Conservation (phyloP, 2,888 invertebrate species). For the Scaptomyza parva region DNA sequence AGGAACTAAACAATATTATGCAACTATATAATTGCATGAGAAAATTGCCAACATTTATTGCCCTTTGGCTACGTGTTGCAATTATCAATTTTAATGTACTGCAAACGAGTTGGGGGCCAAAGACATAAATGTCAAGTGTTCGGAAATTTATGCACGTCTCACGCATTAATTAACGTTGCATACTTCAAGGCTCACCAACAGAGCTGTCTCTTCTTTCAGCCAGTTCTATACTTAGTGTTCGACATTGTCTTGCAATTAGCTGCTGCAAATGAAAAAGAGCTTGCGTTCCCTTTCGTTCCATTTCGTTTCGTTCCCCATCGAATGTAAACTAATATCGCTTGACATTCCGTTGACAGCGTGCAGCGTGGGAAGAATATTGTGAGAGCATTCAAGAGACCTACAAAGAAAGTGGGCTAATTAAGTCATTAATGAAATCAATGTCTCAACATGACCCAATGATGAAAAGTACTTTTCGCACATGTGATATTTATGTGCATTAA, state of each 20-base stretch:
- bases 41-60: conserved; percentile 46
- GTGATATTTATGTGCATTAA: neutral
- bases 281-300: conserved; percentile 2
- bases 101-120: conserved; percentile 33
- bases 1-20: neutral
- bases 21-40: conserved; percentile 9
- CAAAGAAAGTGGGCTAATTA: conserved; percentile 50
- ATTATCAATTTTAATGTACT: conserved; percentile 69
- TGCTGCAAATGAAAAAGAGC: conserved; percentile 10
- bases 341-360: conserved; percentile 11
- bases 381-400: no score
- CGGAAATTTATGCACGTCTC: conserved; percentile 74
- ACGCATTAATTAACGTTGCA: conserved; percentile 76
- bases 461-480: neutral
- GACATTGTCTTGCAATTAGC: conserved; percentile 61
- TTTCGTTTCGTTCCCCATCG: conserved; percentile 1
- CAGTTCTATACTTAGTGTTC: conserved; percentile 48
- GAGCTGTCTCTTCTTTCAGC: neutral
- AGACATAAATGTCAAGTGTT: conserved; percentile 72
- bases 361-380: neutral
- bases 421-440: conserved; percentile 69
- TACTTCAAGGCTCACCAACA: conserved; percentile 34
- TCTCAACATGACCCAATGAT: no score
- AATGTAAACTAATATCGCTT: conserved; percentile 65
- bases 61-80: conserved; percentile 65